Conservation (phyloP, 2,113 vertebrate species). For the Orycteropus afer region DNA sequence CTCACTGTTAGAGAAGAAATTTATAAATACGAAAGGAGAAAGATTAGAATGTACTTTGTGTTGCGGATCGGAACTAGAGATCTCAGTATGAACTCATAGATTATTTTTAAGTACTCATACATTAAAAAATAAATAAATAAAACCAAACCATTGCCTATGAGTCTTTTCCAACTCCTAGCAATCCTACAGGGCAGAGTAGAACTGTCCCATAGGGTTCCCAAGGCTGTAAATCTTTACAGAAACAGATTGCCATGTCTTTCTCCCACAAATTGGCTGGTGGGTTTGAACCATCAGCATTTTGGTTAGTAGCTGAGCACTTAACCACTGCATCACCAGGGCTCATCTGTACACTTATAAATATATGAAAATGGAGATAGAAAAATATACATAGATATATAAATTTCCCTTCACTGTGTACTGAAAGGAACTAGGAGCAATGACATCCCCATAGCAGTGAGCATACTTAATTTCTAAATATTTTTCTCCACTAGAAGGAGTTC, state of each 20-base stretch:
- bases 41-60: neutral
- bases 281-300: neutral
- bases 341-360: neutral
- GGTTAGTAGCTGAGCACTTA: neutral
- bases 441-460: neutral
- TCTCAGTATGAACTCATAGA: neutral
- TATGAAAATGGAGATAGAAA: neutral
- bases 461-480: constrained; percentile 14
- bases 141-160: neutral
- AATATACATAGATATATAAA: neutral
- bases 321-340: neutral
- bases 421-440: neutral
- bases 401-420: neutral
- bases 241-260: too few relatives aligned
- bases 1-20: neutral
- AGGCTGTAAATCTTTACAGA: neutral
- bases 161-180: neutral
- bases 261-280: neutral
- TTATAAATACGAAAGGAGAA: neutral
- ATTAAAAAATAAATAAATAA: neutral
- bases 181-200: neutral
- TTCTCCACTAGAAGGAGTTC: too few relatives aligned
- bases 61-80: neutral
- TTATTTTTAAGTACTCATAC: neutral
- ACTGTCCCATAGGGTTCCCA: neutral